These are phyloP conservation scores for Clanis bilineata DNA, from an alignment of 2,888 invertebrate species.

Conservation along the genomic window DNA sequence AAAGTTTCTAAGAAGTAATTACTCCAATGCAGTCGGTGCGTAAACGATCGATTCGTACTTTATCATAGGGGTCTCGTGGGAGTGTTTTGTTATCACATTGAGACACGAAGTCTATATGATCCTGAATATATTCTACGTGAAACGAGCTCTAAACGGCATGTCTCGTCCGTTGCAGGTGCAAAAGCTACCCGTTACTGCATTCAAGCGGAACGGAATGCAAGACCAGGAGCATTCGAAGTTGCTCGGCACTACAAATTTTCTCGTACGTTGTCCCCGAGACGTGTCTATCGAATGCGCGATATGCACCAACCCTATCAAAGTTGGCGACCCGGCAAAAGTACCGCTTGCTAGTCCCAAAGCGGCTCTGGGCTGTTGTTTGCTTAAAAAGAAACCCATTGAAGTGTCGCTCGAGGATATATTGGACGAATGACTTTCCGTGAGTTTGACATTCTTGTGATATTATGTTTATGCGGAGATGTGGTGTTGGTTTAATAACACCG, in stretches of 20 bases:
- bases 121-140: slow-evolving; percentile 30
- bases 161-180: slow-evolving; percentile 72
- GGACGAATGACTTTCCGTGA: slow-evolving; percentile 43
- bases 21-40: slow-evolving; percentile 14
- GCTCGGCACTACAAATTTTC: slow-evolving; percentile 66
- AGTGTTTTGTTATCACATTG: neutral
- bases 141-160: slow-evolving; percentile 44
- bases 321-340: slow-evolving; percentile 61
- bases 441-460: slow-evolving; percentile 15
- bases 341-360: slow-evolving; percentile 40
- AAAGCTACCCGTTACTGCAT: slow-evolving; percentile 65
- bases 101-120: neutral
- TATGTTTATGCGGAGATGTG: neutral
- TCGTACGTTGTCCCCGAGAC: slow-evolving; percentile 59
- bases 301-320: slow-evolving; percentile 43
- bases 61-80: neutral
- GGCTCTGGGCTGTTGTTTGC: slow-evolving; percentile 36
- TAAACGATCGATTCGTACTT: slow-evolving; percentile 11
- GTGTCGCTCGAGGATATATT: slow-evolving; percentile 61
- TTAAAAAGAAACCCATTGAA: slow-evolving; percentile 60
- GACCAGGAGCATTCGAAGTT: slow-evolving; percentile 70
- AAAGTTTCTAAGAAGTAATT: slow-evolving; percentile 51
- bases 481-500: neutral
- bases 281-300: slow-evolving; percentile 60
- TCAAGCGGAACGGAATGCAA: slow-evolving; percentile 77